A percentile compares a stretch with the other conserved stretches of the same genome.
Conservation (phyloP, 2,113 vertebrate species). For the Zootoca vivipara region DNA sequence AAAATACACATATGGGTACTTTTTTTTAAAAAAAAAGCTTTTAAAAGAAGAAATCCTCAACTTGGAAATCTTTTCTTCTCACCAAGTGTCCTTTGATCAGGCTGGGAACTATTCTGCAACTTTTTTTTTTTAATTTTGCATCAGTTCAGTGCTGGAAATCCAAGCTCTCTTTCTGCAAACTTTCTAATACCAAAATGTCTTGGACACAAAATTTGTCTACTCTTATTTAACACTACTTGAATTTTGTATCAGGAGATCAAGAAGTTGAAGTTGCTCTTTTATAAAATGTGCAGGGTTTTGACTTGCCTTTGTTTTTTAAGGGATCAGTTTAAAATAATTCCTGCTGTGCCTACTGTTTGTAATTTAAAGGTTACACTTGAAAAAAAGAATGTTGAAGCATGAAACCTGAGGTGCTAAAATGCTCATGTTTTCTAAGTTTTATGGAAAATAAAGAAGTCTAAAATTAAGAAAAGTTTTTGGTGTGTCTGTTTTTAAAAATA, state of each 20-base stretch:
- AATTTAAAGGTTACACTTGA: slow-evolving; percentile 83
- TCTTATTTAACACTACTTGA: slow-evolving; percentile 78
- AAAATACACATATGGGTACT: neutral
- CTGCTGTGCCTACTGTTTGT: slow-evolving; percentile 78
- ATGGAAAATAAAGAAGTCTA: slow-evolving; percentile 77
- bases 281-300: slow-evolving; percentile 55
- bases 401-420: slow-evolving; percentile 70
- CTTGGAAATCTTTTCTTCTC: slow-evolving; percentile 53
- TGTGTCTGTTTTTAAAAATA: slow-evolving; percentile 19
- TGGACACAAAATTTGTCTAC: slow-evolving; percentile 61
- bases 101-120: slow-evolving; percentile 57
- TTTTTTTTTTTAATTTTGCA: slow-evolving; percentile 41
- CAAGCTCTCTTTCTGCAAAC: slow-evolving; percentile 23
- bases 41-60: slow-evolving; percentile 22
- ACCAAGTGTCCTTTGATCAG: slow-evolving; percentile 68
- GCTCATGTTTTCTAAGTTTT: slow-evolving; percentile 73
- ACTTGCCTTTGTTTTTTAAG: slow-evolving; percentile 67
- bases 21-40: neutral
- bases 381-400: slow-evolving; percentile 54
- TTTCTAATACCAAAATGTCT: slow-evolving; percentile 59
- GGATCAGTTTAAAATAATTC: slow-evolving; percentile 64
- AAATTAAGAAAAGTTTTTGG: slow-evolving; percentile 54
- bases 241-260: slow-evolving; percentile 77
- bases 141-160: slow-evolving; percentile 49
- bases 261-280: slow-evolving; percentile 49